Conservation (phyloP, 2,797 vertebrate species). For the Gambelia wislizenii region DNA sequence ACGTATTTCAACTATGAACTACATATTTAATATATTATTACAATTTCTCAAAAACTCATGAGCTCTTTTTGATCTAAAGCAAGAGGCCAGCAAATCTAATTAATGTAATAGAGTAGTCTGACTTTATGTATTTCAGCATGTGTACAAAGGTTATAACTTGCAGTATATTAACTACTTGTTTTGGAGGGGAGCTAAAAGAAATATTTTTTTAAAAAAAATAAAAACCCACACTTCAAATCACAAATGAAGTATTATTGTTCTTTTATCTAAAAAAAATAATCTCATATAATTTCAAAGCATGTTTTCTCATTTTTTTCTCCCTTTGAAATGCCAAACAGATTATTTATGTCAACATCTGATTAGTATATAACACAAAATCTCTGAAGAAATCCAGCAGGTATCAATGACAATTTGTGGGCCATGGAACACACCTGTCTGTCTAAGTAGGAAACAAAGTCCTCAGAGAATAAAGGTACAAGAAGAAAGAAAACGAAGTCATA, state of each 20-base stretch:
- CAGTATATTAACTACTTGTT: not conserved
- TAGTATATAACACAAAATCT: not conserved
- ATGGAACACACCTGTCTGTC: not conserved
- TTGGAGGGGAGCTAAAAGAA: not conserved
- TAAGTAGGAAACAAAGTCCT: rapidly evolving
- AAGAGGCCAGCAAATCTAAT: conserved; percentile 29
- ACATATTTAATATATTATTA: conserved; percentile 2
- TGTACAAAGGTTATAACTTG: conserved; percentile 4
- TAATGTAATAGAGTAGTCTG: not conserved
- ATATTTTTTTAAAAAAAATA: not conserved
- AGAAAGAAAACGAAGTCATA: not conserved
- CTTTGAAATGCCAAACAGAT: not conserved
- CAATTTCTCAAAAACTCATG: not conserved
- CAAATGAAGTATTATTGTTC: not conserved
- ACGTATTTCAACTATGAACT: not conserved
- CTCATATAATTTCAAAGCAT: not conserved
- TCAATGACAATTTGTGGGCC: rapidly evolving
- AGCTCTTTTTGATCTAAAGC: not conserved
- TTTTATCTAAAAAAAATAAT: not conserved
- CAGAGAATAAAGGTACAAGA: not conserved
- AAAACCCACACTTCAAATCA: not conserved
- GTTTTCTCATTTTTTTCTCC: not conserved
- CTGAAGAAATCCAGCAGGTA: not conserved
- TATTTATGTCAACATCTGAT: not conserved
- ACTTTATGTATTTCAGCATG: conserved; percentile 26